Conservation (phyloP, 2,888 invertebrate species). For the Kuschelorhynchus macadamiae region DNA sequence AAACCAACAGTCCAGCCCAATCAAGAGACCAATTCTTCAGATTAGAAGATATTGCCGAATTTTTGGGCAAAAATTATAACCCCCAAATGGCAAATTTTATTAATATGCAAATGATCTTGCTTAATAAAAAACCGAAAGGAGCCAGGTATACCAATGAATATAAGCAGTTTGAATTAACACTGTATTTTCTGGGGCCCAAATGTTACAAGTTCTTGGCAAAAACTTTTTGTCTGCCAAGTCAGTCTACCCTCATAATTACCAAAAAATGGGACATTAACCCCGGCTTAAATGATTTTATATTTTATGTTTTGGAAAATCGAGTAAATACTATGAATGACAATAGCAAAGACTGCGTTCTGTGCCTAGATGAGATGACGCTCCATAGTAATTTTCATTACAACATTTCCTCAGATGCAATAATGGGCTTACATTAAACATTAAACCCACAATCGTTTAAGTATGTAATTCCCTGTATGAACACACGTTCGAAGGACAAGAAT, state of each 20-base stretch:
- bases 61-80: not conserved
- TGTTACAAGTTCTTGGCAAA: constrained; percentile 9
- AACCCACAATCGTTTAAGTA: not conserved
- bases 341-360: not conserved
- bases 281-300: constrained; percentile 7
- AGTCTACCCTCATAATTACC: not conserved
- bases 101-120: constrained; percentile 2
- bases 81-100: constrained; percentile 8
- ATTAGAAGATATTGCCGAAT: constrained; percentile 3
- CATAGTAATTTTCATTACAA: not conserved
- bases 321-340: constrained; percentile 1
- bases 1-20: not conserved
- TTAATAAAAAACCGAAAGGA: constrained; percentile 3
- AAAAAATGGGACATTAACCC: constrained; percentile 7
- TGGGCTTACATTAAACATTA: not conserved
- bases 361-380: not conserved
- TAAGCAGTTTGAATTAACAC: not conserved
- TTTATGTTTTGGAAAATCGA: constrained; percentile 5
- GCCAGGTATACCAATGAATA: constrained; percentile 4
- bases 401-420: not conserved
- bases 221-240: constrained; percentile 7
- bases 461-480: no score
- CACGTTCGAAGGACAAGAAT: no score
- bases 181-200: constrained; percentile 3
- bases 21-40: not conserved